phyloP scores from a whole-genome alignment of 2,797 vertebrate species.

The Parauchenoglanis ngamensis region DNA sequence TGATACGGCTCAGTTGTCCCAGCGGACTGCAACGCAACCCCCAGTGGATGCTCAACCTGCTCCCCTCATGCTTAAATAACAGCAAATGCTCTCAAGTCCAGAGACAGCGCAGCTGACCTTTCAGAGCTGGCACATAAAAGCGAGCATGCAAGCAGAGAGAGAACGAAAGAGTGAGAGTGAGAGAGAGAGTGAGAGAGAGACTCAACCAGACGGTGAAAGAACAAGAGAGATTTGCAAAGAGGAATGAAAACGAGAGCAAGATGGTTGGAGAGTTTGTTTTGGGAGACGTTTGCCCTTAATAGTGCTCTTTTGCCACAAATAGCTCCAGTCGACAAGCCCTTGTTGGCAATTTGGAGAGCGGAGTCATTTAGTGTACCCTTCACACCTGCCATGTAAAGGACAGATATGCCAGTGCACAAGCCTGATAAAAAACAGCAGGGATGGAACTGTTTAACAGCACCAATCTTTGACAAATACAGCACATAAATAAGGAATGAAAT shows the following conservation, averaged over 20 bases:
- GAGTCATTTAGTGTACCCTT: constrained; percentile 29
- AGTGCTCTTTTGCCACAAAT: constrained; percentile 48
- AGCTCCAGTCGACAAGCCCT: constrained; percentile 38
- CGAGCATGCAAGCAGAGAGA: constrained; percentile 59
- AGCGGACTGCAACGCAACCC: constrained; percentile 25
- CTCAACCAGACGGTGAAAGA: background rate
- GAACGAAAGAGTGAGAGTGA: background rate
- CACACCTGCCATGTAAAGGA: constrained; percentile 33
- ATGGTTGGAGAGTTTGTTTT: constrained; percentile 10
- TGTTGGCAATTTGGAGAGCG: constrained; percentile 22
- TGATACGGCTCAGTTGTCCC: constrained; percentile 29
- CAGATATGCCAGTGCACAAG: background rate
- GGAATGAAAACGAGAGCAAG: background rate
- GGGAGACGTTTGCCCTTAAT: constrained; percentile 38
- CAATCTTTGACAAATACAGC: background rate
- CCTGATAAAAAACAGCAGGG: background rate
- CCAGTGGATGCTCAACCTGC: constrained; percentile 28
- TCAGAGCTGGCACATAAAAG: constrained; percentile 60
- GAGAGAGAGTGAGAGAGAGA: background rate
- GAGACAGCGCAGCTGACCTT: constrained; percentile 61
- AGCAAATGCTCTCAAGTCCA: constrained; percentile 33
- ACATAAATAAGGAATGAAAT: background rate
- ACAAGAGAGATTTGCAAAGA: background rate
- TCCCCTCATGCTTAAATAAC: constrained; percentile 53
- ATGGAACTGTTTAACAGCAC: background rate